Conservation (phyloP, 30 jellyfish, hydroid and myxozoan species). For the Aurelia aurita region DNA sequence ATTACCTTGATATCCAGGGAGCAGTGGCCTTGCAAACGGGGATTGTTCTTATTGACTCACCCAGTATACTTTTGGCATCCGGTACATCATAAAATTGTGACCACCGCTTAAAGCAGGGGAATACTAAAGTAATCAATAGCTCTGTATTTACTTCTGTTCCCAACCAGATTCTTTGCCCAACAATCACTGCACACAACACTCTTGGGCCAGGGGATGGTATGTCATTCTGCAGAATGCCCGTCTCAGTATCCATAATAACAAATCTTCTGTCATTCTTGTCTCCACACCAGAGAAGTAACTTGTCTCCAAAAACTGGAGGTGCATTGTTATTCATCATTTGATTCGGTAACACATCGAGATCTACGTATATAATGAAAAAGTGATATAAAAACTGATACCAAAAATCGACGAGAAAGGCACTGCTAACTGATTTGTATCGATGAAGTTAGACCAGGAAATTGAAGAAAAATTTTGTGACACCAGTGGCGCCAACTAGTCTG, state of each 20-base stretch:
- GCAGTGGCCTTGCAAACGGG: no score
- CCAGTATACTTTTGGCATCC: no score
- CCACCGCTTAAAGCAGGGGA: no score
- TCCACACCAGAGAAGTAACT: conserved; percentile 83
- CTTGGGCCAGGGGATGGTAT: conserved; percentile 81
- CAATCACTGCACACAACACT: conserved; percentile 87
- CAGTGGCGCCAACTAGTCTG: no score
- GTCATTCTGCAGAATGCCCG: conserved; percentile 58
- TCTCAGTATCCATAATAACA: conserved; percentile 62
- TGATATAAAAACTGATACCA: not conserved
- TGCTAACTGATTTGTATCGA: no score
- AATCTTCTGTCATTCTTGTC: conserved; percentile 53
- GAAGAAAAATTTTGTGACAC: no score
- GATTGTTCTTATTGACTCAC: no score
- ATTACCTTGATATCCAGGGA: no score
- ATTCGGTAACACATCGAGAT: not conserved
- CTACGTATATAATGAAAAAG: not conserved
- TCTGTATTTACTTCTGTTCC: conserved; percentile 85
- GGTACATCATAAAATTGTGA: no score
- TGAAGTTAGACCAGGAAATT: no score
- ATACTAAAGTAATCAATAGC: no score
- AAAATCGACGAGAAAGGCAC: no score
- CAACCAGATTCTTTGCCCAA: conserved; percentile 86
- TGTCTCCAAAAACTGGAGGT: conserved; percentile 2
- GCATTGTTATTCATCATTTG: not conserved